Conservation (phyloP, 2,888 invertebrate genomes). For the Harpalus rubripes region DNA sequence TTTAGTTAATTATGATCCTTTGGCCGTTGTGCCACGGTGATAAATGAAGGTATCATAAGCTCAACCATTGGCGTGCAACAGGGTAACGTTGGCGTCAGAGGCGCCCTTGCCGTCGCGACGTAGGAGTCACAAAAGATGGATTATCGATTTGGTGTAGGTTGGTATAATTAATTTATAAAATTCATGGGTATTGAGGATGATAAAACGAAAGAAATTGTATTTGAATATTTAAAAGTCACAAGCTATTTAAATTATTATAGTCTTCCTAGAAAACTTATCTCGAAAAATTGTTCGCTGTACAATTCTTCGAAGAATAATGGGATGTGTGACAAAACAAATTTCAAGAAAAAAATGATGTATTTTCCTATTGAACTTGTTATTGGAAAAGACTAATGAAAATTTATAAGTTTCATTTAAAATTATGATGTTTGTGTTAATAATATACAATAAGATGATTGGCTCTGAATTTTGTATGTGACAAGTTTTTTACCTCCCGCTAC, state of each 20-base stretch:
- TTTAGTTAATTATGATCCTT: constrained; percentile 66
- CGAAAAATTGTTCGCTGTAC: not conserved
- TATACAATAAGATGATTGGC: too few relatives aligned
- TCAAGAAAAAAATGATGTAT: not conserved
- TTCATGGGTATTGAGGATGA: not conserved
- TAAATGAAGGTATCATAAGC: constrained; percentile 63
- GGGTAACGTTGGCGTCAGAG: not conserved
- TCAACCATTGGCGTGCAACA: constrained; percentile 6
- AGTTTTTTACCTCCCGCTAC: too few relatives aligned
- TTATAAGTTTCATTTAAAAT: not conserved
- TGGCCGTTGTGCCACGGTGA: constrained; percentile 57
- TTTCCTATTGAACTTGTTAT: too few relatives aligned
- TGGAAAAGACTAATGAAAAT: too few relatives aligned
- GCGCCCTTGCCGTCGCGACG: constrained; percentile 1
- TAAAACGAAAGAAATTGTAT: not conserved
- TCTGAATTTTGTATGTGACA: too few relatives aligned
- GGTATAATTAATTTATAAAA: not conserved
- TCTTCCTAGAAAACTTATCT: not conserved
- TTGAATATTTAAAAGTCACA: not conserved
- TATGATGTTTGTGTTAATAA: not conserved
- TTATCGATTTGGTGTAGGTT: not conserved
- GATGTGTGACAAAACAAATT: not conserved
- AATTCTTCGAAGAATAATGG: not conserved
- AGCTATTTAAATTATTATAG: not conserved
- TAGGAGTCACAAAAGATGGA: not conserved